Evolutionary conservation across 2,113 vertebrate genomes (phyloP).

Genomic region (Stercorarius parasiticus): DNA sequence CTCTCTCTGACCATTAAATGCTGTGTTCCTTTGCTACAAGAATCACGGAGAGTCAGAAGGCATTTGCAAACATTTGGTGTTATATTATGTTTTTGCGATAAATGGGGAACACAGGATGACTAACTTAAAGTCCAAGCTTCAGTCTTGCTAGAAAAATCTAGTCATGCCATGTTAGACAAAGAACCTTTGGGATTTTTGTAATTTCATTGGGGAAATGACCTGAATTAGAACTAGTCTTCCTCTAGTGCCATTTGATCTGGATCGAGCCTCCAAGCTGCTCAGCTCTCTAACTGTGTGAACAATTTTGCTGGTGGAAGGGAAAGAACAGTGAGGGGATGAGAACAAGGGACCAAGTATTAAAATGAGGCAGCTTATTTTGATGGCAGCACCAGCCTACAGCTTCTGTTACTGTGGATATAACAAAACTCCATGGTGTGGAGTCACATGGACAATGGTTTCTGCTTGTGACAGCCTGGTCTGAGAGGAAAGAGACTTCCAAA

Average conservation of each 20-base stretch:
- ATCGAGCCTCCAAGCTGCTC: neutral
- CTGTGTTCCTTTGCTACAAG: neutral
- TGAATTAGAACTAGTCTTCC: neutral
- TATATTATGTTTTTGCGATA: neutral
- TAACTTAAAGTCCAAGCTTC: neutral
- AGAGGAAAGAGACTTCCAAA: neutral
- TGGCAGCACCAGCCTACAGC: neutral
- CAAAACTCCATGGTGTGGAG: accelerated
- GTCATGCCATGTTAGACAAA: neutral
- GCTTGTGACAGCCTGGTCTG: neutral
- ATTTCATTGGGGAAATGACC: neutral
- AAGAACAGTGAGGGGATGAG: neutral
- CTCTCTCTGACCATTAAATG: neutral
- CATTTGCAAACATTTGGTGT: neutral
- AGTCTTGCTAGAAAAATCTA: neutral
- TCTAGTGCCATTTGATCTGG: neutral
- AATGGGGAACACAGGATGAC: neutral
- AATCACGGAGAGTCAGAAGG: neutral
- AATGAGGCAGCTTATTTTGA: neutral
- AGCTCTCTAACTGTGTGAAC: neutral
- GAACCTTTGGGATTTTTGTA: neutral
- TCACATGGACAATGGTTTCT: neutral
- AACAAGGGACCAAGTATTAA: neutral
- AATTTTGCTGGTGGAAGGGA: neutral
- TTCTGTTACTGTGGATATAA: neutral